A percentile compares a stretch with the other conserved stretches of the same genome.
phyloP scores from a whole-genome alignment of 2,797 vertebrate genomes.

The Ptychadena robeensis region DNA sequence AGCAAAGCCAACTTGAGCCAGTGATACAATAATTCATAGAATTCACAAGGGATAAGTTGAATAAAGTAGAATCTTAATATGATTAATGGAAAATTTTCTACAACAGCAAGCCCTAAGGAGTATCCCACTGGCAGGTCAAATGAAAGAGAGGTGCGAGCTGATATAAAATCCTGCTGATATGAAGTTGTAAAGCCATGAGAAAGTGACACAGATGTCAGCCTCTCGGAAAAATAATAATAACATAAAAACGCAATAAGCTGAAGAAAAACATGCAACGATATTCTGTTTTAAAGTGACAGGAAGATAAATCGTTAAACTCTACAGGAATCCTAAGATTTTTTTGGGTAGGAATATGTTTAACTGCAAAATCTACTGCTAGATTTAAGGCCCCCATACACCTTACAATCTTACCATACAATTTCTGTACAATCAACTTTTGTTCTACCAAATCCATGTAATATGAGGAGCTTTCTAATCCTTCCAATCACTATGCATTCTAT shows the following conservation, averaged over 20 bases:
- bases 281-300: conserved; percentile 36
- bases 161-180: conserved; percentile 50
- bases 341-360: conserved; percentile 13
- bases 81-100: conserved; percentile 62
- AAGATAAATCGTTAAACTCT: conserved; percentile 39
- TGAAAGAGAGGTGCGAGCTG: conserved; percentile 53
- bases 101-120: conserved; percentile 53
- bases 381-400: too few species aligned
- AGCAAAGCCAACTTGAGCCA: too few species aligned
- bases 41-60: neutral
- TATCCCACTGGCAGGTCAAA: conserved; percentile 48
- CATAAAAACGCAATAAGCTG: conserved; percentile 55
- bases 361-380: neutral
- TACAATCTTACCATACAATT: too few species aligned
- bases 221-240: conserved; percentile 60
- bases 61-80: conserved; percentile 53
- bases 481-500: too few species aligned
- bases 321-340: conserved; percentile 6
- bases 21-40: too few species aligned
- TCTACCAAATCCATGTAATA: too few species aligned
- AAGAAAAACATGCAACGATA: conserved; percentile 61
- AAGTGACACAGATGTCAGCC: conserved; percentile 58
- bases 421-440: too few species aligned
- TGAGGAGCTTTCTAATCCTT: too few species aligned
- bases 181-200: conserved; percentile 55